Evolutionary conservation across 2,797 vertebrate species (phyloP).

Genomic region (Poecilia velifera): DNA sequence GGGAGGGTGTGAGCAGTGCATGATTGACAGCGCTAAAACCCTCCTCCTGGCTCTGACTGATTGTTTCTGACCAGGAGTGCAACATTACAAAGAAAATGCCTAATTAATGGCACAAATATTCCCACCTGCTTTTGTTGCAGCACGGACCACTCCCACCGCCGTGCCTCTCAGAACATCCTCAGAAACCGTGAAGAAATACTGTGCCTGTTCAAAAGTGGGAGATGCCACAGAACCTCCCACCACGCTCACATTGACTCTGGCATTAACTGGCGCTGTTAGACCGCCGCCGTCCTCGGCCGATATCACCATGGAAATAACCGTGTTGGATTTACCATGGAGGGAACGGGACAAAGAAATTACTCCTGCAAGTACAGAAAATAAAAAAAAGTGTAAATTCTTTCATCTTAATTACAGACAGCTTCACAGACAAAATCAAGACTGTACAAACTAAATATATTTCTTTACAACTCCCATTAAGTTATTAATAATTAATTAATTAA

Average conservation of each 20-base stretch:
- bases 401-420: background rate
- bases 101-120: background rate
- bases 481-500: background rate
- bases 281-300: slow-evolving; percentile 90
- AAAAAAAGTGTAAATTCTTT: background rate
- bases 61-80: too few relatives aligned
- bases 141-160: slow-evolving; percentile 86
- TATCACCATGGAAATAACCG: slow-evolving; percentile 91
- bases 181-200: slow-evolving; percentile 91
- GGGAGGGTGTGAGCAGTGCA: too few relatives aligned
- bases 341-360: slow-evolving; percentile 92
- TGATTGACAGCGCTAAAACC: too few relatives aligned
- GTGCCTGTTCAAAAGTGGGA: slow-evolving; percentile 90
- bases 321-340: slow-evolving; percentile 89
- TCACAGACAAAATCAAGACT: background rate
- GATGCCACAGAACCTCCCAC: slow-evolving; percentile 88
- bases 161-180: slow-evolving; percentile 89
- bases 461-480: background rate
- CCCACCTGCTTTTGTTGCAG: slow-evolving; percentile 82
- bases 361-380: slow-evolving; percentile 70
- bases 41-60: too few relatives aligned
- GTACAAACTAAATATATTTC: background rate
- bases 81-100: background rate
- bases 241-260: slow-evolving; percentile 93
- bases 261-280: slow-evolving; percentile 85